Evolutionary conservation across 2,888 invertebrate species (phyloP).

Genomic region (Galerucella nymphaeae): DNA sequence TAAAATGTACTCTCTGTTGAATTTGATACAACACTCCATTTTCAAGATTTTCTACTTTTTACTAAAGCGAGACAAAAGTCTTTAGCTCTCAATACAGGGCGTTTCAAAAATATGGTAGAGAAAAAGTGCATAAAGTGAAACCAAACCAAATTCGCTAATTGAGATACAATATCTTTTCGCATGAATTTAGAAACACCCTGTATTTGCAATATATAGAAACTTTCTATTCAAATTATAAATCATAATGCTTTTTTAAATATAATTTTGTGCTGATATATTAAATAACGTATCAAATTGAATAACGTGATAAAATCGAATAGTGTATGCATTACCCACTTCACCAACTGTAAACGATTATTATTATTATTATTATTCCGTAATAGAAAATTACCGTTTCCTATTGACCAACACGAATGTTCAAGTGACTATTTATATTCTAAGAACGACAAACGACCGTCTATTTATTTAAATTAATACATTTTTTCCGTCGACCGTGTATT

Average conservation of each 20-base stretch:
- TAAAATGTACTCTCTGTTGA: too few relatives aligned
- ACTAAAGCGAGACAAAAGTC: too few relatives aligned
- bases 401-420: neutral
- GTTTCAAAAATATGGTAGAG: too few relatives aligned
- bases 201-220: neutral
- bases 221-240: neutral
- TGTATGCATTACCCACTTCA: neutral
- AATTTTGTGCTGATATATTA: neutral
- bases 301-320: neutral
- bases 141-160: too few relatives aligned
- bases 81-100: too few relatives aligned
- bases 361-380: slow-evolving; percentile 15
- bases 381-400: neutral
- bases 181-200: neutral
- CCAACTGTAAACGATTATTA: slow-evolving; percentile 1
- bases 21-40: too few relatives aligned
- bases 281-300: neutral
- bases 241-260: neutral
- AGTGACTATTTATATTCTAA: neutral
- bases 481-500: too few relatives aligned
- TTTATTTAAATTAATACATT: slow-evolving; percentile 1
- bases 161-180: too few relatives aligned
- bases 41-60: too few relatives aligned
- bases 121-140: too few relatives aligned
- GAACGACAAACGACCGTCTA: neutral